Evolutionary conservation across 2,888 invertebrate genomes (phyloP), one percentile per base, ranked within the genome.

Genomic region (Iselma pallidipennis): DNA sequence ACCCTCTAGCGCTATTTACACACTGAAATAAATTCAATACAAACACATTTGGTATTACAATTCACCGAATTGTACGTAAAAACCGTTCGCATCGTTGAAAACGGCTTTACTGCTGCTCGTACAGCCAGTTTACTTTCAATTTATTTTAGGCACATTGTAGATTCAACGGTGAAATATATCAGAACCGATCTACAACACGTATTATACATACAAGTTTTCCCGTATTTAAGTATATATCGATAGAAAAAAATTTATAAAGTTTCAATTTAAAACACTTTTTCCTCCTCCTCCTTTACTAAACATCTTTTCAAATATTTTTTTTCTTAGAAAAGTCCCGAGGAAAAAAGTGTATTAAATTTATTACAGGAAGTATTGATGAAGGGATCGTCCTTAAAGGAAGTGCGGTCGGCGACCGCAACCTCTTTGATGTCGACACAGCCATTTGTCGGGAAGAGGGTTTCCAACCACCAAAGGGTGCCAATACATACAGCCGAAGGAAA

Each of bases 111-210:
- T 49, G 14, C 12, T 60, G 59, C 66, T 66, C 68, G 66, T 63
- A 55, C 64, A 66, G 60, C 55, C 64, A 66, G 67, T 71, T 69
- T 70, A 68, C 69, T 71, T 71, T 70, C 70, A 71, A 71, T 71
- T 71, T 70, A 71, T 71, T 67, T 63, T 59, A 28, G 53, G 59
- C 65, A 67, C 70, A 70, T 67, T 68, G 55, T 62, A 57, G 65
- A 67, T 64, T 68, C 66, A 66, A 50, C 63, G 52, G 56, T 53
- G 61, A 68, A 66, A 69, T 69, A 71, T 67, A 69, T 68, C 59
- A 59, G 49, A 31, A 29, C 28, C 49, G 54, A 61, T 57, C 57
- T 61, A 61, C 61, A 61, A 57, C 63, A 59, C 63, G 54, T 63
- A n/a, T n/a, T n/a, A n/a, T n/a, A 63, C 57, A 45, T 21, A 37